Conservation (phyloP, 2,888 invertebrate species). For the Cacoxenus indagator region DNA sequence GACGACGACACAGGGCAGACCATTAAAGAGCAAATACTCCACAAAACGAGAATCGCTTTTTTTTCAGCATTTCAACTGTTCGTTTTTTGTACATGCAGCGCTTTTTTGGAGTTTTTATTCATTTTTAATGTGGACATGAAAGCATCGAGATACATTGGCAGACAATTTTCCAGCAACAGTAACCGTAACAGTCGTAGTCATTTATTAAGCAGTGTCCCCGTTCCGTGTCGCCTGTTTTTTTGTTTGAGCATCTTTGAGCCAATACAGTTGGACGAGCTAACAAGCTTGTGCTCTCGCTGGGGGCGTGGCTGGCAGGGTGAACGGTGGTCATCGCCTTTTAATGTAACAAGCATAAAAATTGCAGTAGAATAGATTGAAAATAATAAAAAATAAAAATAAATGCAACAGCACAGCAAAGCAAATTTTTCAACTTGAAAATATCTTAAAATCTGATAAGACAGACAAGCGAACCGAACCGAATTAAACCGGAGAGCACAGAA, state of each 20-base stretch:
- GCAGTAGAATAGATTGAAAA: slow-evolving; percentile 20
- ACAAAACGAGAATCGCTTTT: background rate
- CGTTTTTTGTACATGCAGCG: background rate
- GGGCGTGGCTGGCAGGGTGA: background rate
- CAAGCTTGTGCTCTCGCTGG: background rate
- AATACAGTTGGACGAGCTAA: slow-evolving; percentile 7
- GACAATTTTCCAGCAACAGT: slow-evolving; percentile 36
- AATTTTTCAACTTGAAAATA: slow-evolving; percentile 53
- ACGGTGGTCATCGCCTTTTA: background rate
- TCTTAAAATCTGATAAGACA: slow-evolving; percentile 55
- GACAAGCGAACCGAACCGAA: slow-evolving; percentile 43
- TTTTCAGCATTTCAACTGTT: background rate
- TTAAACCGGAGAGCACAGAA: background rate
- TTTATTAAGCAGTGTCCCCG: slow-evolving; percentile 53
- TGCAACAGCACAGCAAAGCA: slow-evolving; percentile 30
- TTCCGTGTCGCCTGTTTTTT: slow-evolving; percentile 8
- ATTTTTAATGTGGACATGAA: slow-evolving; percentile 52
- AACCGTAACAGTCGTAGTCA: background rate
- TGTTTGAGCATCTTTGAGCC: slow-evolving; percentile 3
- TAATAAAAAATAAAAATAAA: slow-evolving; percentile 12
- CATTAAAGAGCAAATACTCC: slow-evolving; percentile 13
- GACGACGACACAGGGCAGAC: slow-evolving; percentile 1
- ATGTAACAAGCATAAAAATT: slow-evolving; percentile 10
- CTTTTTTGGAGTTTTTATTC: slow-evolving; percentile 58
- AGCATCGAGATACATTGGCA: slow-evolving; percentile 35